Evolutionary conservation across 2,888 invertebrate genomes (phyloP).

Genomic region (Ceramica pisi): DNA sequence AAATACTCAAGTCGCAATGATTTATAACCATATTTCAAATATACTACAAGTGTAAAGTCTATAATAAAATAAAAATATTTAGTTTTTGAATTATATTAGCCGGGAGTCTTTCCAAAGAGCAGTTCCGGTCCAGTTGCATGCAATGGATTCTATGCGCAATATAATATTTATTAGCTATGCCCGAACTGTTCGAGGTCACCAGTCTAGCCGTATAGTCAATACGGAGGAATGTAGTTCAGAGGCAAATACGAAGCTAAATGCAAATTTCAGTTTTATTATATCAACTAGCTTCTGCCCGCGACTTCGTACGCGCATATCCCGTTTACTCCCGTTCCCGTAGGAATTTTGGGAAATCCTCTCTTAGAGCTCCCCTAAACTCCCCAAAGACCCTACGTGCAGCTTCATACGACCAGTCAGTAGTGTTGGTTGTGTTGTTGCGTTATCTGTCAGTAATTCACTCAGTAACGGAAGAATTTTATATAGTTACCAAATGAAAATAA

Average conservation of each 20-base stretch:
- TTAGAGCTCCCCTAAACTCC: too few relatives aligned
- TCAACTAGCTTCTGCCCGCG: too few relatives aligned
- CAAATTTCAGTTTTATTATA: conserved; percentile 4
- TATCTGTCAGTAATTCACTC: too few relatives aligned
- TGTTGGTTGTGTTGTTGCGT: too few relatives aligned
- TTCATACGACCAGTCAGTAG: too few relatives aligned
- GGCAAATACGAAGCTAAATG: conserved; percentile 5
- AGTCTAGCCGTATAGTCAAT: conserved; percentile 34
- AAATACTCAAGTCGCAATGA: conserved; percentile 24
- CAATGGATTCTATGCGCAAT: conserved; percentile 37
- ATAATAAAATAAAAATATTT: conserved; percentile 20
- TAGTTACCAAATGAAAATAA: too few relatives aligned
- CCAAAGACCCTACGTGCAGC: too few relatives aligned
- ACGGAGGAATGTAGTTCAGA: conserved; percentile 40
- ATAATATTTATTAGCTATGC: conserved; percentile 44
- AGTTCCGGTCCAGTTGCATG: conserved; percentile 32
- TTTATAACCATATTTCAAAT: conserved; percentile 25
- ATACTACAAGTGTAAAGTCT: conserved; percentile 6
- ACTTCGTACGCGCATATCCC: too few relatives aligned
- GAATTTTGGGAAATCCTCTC: too few relatives aligned
- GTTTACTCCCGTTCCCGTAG: too few relatives aligned
- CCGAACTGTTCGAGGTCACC: conserved; percentile 36
- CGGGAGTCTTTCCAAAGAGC: conserved; percentile 26
- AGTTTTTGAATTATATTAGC: conserved; percentile 20
- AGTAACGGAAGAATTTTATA: too few relatives aligned